These are phyloP conservation scores for Dipodomys merriami DNA, from an alignment of 2,113 vertebrate species.

Conservation along the genomic window DNA sequence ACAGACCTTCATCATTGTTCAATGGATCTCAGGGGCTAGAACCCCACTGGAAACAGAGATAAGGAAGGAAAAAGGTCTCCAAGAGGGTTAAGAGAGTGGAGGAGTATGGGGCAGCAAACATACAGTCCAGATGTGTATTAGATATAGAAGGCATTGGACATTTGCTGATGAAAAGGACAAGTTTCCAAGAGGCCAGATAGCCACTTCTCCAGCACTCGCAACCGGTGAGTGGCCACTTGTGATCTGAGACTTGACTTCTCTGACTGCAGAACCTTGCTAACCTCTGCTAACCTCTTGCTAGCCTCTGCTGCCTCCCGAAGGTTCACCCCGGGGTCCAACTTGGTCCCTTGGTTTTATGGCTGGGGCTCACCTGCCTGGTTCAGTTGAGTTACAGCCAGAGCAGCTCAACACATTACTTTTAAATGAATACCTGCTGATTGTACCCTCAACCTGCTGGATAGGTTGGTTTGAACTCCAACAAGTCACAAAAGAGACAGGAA, in stretches of 20 bases:
- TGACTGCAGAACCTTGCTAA: not conserved
- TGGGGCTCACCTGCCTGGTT: not conserved
- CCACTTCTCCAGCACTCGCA: not conserved
- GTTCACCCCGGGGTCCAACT: not conserved
- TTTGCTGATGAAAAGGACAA: too few species aligned
- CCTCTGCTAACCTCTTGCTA: not conserved
- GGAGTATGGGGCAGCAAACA: not conserved
- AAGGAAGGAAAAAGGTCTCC: too few species aligned
- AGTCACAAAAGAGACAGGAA: not conserved
- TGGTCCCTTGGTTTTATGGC: not conserved
- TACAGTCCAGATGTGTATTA: not conserved
- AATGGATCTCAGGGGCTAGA: not conserved
- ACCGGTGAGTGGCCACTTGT: not conserved
- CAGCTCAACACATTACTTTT: not conserved
- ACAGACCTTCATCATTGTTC: too few species aligned
- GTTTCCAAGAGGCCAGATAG: not conserved
- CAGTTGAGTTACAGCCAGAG: not conserved
- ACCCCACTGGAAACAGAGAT: not conserved
- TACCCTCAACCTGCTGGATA: not conserved
- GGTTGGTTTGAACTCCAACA: not conserved
- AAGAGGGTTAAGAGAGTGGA: not conserved
- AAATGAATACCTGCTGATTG: not conserved
- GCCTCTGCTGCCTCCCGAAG: not conserved
- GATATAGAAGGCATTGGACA: too few species aligned
- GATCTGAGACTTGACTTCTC: not conserved